Percentiles rank a stretch among this genome's conserved stretches.
Conservation (phyloP, 2,888 invertebrate genomes). For the Amphipoea lucens region DNA sequence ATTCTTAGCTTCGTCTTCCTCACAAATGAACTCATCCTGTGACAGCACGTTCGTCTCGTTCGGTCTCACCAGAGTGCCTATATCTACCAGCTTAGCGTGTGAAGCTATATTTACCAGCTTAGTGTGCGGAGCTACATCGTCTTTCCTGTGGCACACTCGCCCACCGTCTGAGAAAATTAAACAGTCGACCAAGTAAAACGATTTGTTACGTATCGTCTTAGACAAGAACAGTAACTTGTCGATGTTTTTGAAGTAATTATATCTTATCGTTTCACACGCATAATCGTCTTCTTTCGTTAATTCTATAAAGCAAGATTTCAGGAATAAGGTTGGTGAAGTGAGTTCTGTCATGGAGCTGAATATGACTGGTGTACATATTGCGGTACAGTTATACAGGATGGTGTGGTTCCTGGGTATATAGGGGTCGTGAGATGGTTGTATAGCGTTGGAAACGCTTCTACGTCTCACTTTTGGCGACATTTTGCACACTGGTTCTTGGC, state of each 20-base stretch:
- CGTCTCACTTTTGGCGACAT: constrained; percentile 65
- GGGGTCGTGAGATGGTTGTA: constrained; percentile 82
- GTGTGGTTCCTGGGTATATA: constrained; percentile 80
- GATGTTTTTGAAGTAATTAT: constrained; percentile 79
- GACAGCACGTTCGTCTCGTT: constrained; percentile 78
- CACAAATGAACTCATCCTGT: constrained; percentile 85
- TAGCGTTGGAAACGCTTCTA: constrained; percentile 62
- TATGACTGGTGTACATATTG: constrained; percentile 71
- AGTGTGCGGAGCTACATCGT: constrained; percentile 71
- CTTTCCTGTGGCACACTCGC: constrained; percentile 83
- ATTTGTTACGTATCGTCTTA: constrained; percentile 76
- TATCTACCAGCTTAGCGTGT: constrained; percentile 79
- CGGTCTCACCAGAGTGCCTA: constrained; percentile 79
- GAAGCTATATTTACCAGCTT: constrained; percentile 79
- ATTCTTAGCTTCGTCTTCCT: constrained; percentile 73
- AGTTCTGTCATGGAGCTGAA: constrained; percentile 80
- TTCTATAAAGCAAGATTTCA: constrained; percentile 77
- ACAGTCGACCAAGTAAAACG: constrained; percentile 84
- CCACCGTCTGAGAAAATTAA: constrained; percentile 81
- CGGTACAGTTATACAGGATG: constrained; percentile 79
- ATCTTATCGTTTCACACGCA: constrained; percentile 79
- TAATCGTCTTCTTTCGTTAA: constrained; percentile 64
- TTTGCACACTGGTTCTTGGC: constrained; percentile 75
- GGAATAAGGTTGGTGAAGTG: constrained; percentile 68
- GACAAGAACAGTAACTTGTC: constrained; percentile 83